A percentile compares a stretch with the other conserved stretches of the same genome.
phyloP scores from a whole-genome alignment of 2,113 vertebrate genomes.

The Trogon surrucura region DNA sequence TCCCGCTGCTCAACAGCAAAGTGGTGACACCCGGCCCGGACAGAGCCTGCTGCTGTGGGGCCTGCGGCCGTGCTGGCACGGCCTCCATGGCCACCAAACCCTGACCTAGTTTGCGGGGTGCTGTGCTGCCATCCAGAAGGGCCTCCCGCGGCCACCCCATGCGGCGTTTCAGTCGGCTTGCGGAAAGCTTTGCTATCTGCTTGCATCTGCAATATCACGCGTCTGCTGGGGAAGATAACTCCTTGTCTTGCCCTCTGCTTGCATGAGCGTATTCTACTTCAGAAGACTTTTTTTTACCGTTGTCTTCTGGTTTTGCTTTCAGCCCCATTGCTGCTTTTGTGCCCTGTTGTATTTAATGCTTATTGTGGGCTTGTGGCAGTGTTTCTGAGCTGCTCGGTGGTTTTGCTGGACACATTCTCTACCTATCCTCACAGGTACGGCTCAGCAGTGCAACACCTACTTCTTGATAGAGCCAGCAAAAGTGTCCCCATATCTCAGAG shows the following conservation, averaged over 20 bases:
- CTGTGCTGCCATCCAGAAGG: rapidly evolving
- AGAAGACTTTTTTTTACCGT: neutral
- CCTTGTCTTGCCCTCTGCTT: neutral
- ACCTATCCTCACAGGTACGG: rapidly evolving
- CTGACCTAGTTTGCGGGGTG: neutral
- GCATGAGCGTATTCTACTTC: rapidly evolving
- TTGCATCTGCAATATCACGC: rapidly evolving
- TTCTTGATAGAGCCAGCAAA: neutral
- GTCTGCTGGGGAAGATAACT: neutral
- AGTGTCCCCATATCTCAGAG: neutral
- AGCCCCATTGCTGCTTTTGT: neutral
- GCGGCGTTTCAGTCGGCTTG: rapidly evolving
- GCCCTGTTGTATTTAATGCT: neutral
- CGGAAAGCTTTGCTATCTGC: neutral
- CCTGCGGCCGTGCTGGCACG: rapidly evolving
- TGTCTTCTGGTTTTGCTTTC: neutral
- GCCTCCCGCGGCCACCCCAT: rapidly evolving
- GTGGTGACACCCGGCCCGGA: rapidly evolving
- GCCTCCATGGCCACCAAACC: neutral
- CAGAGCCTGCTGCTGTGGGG: rapidly evolving
- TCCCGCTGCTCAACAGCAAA: rapidly evolving
- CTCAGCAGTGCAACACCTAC: neutral
- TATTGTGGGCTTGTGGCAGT: rapidly evolving
- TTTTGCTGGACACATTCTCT: neutral
- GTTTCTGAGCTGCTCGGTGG: neutral